Evolutionary conservation across 1,140 invertebrate genomes (phyloP).

Genomic region (Brachionus rotundiformis): DNA sequence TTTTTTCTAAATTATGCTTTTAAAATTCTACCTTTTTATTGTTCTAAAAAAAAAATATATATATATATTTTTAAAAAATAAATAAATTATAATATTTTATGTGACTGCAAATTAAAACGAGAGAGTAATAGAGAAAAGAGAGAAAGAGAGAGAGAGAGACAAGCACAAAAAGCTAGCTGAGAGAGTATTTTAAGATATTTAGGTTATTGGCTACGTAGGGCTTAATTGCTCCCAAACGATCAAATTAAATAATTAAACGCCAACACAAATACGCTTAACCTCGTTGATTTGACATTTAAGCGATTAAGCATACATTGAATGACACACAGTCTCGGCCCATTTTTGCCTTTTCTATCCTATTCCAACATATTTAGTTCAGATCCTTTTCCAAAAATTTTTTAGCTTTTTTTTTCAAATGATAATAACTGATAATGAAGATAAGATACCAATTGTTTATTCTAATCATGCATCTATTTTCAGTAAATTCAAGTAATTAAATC

Average conservation of each 20-base stretch:
- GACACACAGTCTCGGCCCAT: not conserved
- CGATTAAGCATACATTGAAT: not conserved
- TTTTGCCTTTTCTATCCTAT: no score
- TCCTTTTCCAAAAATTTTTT: no score
- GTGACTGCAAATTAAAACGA: not conserved
- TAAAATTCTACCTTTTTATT: conserved; percentile 11
- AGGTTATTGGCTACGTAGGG: not conserved
- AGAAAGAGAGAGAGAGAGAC: not conserved
- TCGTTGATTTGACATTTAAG: not conserved
- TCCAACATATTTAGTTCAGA: no score
- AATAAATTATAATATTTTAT: conserved; percentile 14
- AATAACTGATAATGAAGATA: not conserved
- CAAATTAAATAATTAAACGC: conserved; percentile 2
- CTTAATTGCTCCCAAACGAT: conserved; percentile 7
- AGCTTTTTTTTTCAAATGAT: no score
- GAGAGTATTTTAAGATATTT: not conserved
- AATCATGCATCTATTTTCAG: no score
- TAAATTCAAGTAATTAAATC: no score
- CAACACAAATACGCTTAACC: not conserved
- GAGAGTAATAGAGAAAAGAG: not conserved
- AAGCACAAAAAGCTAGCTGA: not conserved
- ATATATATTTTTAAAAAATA: not conserved
- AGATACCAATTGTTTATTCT: not conserved
- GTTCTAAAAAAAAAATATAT: not conserved
- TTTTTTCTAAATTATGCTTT: not conserved